phyloP scores from a whole-genome alignment of 2,888 invertebrate genomes.

The Chloroclystis v-ata region DNA sequence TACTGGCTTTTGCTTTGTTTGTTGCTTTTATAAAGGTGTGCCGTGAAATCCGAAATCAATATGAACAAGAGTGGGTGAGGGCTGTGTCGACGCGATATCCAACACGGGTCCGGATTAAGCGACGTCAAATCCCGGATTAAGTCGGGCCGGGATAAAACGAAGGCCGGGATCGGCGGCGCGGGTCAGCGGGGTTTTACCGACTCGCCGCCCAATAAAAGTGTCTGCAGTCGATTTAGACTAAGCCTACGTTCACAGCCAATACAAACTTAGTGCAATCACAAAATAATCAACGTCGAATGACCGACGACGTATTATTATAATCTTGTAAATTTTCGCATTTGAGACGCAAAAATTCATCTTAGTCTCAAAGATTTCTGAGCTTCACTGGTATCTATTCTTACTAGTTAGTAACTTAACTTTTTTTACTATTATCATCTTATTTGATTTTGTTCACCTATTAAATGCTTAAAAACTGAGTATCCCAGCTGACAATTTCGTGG shows the following conservation, averaged over 20 bases:
- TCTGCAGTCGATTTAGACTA: constrained; percentile 78
- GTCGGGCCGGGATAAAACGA: constrained; percentile 68
- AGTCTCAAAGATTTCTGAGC: background rate
- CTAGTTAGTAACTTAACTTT: no score
- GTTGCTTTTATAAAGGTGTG: constrained; percentile 50
- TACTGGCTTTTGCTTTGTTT: constrained; percentile 48
- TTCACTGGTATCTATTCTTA: no score
- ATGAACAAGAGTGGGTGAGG: constrained; percentile 62
- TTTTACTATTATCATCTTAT: background rate
- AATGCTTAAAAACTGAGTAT: background rate
- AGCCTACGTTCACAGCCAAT: constrained; percentile 53
- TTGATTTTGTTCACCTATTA: background rate
- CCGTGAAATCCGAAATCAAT: constrained; percentile 65
- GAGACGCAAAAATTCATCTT: background rate
- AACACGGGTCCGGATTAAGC: constrained; percentile 82
- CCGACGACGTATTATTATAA: no score
- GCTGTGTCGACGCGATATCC: constrained; percentile 80
- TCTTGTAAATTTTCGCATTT: no score
- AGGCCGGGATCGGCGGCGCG: constrained; percentile 65
- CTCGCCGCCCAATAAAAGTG: constrained; percentile 76
- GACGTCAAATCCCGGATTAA: constrained; percentile 79
- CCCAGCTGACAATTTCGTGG: constrained; percentile 30
- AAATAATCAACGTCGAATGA: background rate
- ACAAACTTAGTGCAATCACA: background rate
- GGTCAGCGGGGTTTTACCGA: constrained; percentile 69